These are phyloP conservation scores for Amblyjoppa proteus DNA, from an alignment of 2,888 invertebrate genomes.

Conservation along the genomic window DNA sequence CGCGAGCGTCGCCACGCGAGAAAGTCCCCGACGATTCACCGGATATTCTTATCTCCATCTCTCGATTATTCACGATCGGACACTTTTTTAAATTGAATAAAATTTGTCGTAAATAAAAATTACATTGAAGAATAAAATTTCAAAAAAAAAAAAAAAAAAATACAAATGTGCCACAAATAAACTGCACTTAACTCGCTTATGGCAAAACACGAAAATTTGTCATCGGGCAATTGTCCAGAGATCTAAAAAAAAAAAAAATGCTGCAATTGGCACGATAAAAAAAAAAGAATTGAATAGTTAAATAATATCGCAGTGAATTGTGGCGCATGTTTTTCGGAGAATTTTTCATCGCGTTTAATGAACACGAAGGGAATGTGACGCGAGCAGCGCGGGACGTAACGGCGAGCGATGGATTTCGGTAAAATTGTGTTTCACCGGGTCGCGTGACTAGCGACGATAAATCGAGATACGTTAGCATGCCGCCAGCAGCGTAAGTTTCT, in stretches of 20 bases:
- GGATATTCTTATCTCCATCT: conserved; percentile 5
- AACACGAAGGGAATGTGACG: neutral
- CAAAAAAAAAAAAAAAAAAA: too few relatives aligned
- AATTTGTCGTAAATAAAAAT: neutral
- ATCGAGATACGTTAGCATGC: conserved; percentile 57
- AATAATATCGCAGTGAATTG: neutral
- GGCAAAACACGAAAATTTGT: too few relatives aligned
- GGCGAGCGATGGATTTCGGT: conserved; percentile 37
- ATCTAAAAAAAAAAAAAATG: too few relatives aligned
- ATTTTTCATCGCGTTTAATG: neutral
- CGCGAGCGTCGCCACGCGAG: neutral
- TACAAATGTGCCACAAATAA: too few relatives aligned
- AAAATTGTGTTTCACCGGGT: conserved; percentile 45
- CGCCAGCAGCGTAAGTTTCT: conserved; percentile 48
- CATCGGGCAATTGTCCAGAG: too few relatives aligned
- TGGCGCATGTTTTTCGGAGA: neutral
- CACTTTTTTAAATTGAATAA: neutral
- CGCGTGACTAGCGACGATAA: conserved; percentile 62
- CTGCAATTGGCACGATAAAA: too few relatives aligned
- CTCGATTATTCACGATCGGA: neutral
- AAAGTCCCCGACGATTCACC: neutral
- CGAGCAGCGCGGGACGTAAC: neutral
- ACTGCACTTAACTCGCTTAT: too few relatives aligned
- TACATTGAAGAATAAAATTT: neutral
- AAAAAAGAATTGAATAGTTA: too few relatives aligned